Evolutionary conservation across 2,888 invertebrate genomes (phyloP).

Genomic region (Drosophila suboccidentalis): DNA sequence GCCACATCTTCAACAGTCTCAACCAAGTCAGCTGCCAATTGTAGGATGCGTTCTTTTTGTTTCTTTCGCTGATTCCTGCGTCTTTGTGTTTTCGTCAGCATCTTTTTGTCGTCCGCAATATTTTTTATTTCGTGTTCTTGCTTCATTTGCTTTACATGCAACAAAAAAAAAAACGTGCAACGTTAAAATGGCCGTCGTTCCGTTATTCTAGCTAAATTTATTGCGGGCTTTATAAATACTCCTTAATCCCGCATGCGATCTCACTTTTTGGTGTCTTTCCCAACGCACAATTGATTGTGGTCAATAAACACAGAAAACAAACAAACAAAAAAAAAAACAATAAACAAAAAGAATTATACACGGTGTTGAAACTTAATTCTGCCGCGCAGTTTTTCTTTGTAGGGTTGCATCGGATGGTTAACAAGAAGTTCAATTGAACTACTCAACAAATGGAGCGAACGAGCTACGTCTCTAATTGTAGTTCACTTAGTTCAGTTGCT

Average conservation of each 20-base stretch:
- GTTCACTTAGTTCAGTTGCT: too few relatives aligned
- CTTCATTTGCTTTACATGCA: not conserved
- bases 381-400: not conserved
- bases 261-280: not conserved
- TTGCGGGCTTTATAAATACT: not conserved
- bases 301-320: not conserved
- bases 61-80: constrained; percentile 5
- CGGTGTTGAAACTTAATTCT: not conserved
- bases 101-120: not conserved
- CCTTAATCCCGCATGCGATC: not conserved
- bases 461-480: too few relatives aligned
- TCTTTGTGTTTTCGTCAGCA: not conserved
- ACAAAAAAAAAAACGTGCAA: not conserved
- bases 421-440: too few relatives aligned
- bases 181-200: not conserved
- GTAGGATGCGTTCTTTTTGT: not conserved
- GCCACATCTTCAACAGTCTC: not conserved
- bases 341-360: not conserved
- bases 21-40: not conserved
- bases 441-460: too few relatives aligned
- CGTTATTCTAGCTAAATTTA: not conserved
- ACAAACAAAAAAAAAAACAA: not conserved
- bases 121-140: not conserved
- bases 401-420: too few relatives aligned
- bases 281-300: not conserved